phyloP scores from a whole-genome alignment of 2,797 vertebrate species.

The Melanotaenia boesemani region DNA sequence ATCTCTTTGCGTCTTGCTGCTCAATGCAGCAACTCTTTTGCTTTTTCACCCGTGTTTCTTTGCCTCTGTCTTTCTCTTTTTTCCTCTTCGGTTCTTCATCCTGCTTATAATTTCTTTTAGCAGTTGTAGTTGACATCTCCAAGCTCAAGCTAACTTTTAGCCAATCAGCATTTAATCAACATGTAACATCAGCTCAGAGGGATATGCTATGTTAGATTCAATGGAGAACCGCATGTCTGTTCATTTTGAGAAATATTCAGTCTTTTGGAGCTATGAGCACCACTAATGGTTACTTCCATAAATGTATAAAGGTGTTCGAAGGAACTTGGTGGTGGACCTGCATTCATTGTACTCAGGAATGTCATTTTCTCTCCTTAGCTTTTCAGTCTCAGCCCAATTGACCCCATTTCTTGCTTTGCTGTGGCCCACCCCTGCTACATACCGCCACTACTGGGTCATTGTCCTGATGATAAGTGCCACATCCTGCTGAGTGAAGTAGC shows the following conservation, averaged over 20 bases:
- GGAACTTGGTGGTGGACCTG: slow-evolving; percentile 44
- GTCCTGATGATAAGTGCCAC: slow-evolving; percentile 75
- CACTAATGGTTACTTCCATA: background rate
- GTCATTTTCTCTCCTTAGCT: slow-evolving; percentile 62
- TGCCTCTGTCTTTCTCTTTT: background rate
- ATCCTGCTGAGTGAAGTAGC: slow-evolving; percentile 73
- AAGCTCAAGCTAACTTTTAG: no score
- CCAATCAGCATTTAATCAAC: no score
- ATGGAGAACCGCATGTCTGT: background rate
- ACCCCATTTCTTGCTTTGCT: slow-evolving; percentile 59
- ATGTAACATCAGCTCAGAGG: background rate
- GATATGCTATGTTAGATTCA: no score
- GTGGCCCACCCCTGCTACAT: slow-evolving; percentile 50
- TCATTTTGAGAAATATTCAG: background rate
- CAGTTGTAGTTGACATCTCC: no score
- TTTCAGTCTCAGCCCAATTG: slow-evolving; percentile 62
- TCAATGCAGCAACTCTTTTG: background rate
- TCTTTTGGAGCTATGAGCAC: no score
- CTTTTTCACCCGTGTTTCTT: background rate
- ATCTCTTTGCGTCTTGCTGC: slow-evolving; percentile 14
- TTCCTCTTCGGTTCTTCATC: no score
- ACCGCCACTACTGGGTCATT: slow-evolving; percentile 55
- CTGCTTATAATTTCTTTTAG: no score
- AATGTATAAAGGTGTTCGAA: slow-evolving; percentile 38
- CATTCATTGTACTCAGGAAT: slow-evolving; percentile 59